Evolutionary conservation across 1,140 invertebrate species (phyloP).

Genomic region (Drosophila rufa): DNA sequence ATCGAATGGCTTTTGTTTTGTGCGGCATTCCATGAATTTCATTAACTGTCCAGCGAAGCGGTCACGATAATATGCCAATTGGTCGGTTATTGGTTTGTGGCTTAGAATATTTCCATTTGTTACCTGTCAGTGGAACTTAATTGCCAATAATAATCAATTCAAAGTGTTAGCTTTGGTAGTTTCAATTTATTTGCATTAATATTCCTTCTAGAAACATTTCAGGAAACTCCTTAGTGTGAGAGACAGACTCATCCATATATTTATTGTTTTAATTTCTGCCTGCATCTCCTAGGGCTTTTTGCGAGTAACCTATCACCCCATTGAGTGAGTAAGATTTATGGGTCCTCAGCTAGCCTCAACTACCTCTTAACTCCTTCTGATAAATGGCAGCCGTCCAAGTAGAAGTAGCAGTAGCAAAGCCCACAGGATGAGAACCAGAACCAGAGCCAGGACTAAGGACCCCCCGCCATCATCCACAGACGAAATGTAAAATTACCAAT

Average conservation of each 20-base stretch:
- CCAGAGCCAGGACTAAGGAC: not conserved
- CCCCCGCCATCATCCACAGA: conserved; percentile 23
- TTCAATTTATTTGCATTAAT: not conserved
- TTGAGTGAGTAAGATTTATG: conserved; percentile 25
- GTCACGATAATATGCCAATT: conserved; percentile 43
- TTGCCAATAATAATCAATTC: not conserved
- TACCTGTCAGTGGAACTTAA: conserved; percentile 1
- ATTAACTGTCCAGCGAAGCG: conserved; percentile 26
- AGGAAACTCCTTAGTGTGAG: not conserved
- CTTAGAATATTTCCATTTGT: conserved; percentile 1
- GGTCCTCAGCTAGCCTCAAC: not conserved
- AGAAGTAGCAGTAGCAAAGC: conserved; percentile 22
- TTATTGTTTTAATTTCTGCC: conserved; percentile 16
- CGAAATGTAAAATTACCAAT: conserved; percentile 81
- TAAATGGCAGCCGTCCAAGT: conserved; percentile 45
- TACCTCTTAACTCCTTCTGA: conserved; percentile 10
- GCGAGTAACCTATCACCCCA: not conserved
- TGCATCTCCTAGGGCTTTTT: not conserved
- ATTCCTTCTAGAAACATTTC: no score
- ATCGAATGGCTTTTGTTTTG: conserved; percentile 52
- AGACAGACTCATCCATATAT: not conserved
- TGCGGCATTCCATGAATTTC: conserved; percentile 40
- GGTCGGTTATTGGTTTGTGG: not conserved
- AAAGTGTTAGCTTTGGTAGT: not conserved
- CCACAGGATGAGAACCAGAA: not conserved